Percentiles rank a stretch among this genome's conserved stretches.
phyloP scores from a whole-genome alignment of 1,140 invertebrate species.

The Euschistus heros region DNA sequence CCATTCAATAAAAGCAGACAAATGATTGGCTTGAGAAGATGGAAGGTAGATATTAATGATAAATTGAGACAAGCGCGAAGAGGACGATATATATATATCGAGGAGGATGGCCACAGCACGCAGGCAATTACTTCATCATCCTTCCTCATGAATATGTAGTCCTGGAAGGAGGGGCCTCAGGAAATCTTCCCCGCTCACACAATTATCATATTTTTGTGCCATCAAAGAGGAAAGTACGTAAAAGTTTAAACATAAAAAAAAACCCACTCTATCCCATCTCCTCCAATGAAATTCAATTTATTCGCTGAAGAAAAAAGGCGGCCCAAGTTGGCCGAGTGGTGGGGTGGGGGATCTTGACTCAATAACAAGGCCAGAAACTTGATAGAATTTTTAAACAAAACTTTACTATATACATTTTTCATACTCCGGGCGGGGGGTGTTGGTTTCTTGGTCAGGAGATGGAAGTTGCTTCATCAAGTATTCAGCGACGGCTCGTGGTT shows the following conservation, averaged over 20 bases:
- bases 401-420: constrained; percentile 31
- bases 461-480: not conserved
- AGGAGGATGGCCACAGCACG: no score
- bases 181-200: constrained; percentile 21
- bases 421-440: constrained; percentile 18
- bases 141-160: constrained; percentile 9
- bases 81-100: no score
- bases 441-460: constrained; percentile 15
- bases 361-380: constrained; percentile 30
- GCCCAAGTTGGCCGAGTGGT: not conserved
- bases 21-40: no score
- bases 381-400: constrained; percentile 31
- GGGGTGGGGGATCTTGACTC: constrained; percentile 23
- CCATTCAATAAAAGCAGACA: no score
- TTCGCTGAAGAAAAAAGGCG: constrained; percentile 24
- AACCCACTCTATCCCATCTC: constrained; percentile 7
- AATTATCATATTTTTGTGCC: constrained; percentile 32
- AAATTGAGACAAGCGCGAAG: no score
- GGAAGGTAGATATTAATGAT: no score
- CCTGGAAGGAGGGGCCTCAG: not conserved
- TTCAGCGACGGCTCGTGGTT: not conserved
- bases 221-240: constrained; percentile 30
- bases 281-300: constrained; percentile 31
- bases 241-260: constrained; percentile 30
- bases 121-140: not conserved